Percentiles rank a stretch among this genome's conserved stretches.
Evolutionary conservation across 92 coral and sea anemone genomes (phyloP).

Genomic region (Bergia puertoricense): DNA sequence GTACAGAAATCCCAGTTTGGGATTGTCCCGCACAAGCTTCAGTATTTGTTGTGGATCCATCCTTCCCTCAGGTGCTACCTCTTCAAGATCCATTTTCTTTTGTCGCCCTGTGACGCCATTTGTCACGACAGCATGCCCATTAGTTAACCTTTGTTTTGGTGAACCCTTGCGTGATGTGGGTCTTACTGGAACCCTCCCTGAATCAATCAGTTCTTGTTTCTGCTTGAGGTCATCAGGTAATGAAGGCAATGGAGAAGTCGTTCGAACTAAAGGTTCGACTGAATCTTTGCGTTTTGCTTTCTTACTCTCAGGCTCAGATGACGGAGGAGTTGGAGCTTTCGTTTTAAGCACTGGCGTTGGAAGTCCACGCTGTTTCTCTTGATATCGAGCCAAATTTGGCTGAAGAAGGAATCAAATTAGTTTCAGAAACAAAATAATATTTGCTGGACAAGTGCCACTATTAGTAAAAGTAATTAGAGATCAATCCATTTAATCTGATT

Average conservation of each 20-base stretch:
- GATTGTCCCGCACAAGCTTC: slow-evolving; percentile 73
- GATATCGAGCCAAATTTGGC: slow-evolving; percentile 87
- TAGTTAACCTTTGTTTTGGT: slow-evolving; percentile 54
- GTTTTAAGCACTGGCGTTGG: slow-evolving; percentile 68
- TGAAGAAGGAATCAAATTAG: not conserved
- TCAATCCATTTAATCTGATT: too few species aligned
- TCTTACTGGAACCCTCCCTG: slow-evolving; percentile 42
- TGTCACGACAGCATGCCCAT: slow-evolving; percentile 37
- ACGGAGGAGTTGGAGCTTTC: slow-evolving; percentile 72
- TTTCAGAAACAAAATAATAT: not conserved
- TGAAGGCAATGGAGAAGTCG: slow-evolving; percentile 85
- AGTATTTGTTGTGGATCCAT: slow-evolving; percentile 85
- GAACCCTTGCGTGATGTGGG: slow-evolving; percentile 48
- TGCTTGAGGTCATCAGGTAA: slow-evolving; percentile 82
- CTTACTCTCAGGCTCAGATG: slow-evolving; percentile 76
- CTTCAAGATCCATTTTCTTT: slow-evolving; percentile 47
- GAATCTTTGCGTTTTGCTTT: slow-evolving; percentile 67
- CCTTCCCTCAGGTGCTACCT: slow-evolving; percentile 52
- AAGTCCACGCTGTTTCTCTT: slow-evolving; percentile 74
- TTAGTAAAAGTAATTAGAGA: too few species aligned
- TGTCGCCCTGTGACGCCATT: slow-evolving; percentile 21
- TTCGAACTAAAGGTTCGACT: slow-evolving; percentile 87
- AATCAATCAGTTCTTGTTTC: slow-evolving; percentile 80
- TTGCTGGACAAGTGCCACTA: not conserved
- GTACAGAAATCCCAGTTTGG: slow-evolving; percentile 91